Base-by-base conservation (phyloP, 2,888 invertebrate genomes). In the Merodon equestris region DNA sequence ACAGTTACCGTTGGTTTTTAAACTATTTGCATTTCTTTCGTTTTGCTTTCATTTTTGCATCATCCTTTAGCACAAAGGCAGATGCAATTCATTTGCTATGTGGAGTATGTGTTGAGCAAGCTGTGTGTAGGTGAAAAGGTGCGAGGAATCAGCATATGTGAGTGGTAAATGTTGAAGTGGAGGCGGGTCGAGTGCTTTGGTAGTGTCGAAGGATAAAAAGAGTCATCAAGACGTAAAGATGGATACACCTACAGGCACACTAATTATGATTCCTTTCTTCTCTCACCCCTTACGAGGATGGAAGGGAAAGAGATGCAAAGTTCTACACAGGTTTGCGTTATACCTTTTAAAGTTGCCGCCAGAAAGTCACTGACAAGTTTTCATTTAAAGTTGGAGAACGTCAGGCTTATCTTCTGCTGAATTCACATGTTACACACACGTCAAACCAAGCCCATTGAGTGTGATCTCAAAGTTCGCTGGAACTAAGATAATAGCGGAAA, bases 201-300 rank as follows among this genome's bases (percentile, higher is more conserved):
- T 4, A 27, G 17, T 68, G 58, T 67, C 63, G 68, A 63, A 73
- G 73, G 67, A 63, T 63, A 58, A 51, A 73, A 72, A 67, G 73
- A 72, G 60, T 73, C 73, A 68, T 77, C 73, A 73, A 53, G 67
- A 73, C 54, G 73, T 63, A 14, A n/a, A 73, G 64, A 14, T 77
- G 47, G 53, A 58, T 63, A 44, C 57, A 68, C 67, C 67, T 73
- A 56, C 53, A 63, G 63, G 77, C 48, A 68, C 73, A 73, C 77
- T 79, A 73, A 79, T 79, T 79, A 73, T 73, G 67, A 57, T 58
- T 57, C 47, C 56, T 53, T 36, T 44, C 45, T 34, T 36, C 12
- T 48, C 13, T 12, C 15, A 14, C 27, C 9, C 14, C 19, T 27
- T 48, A 36, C 38, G 5, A 19, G 42, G 42, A 15, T 53, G n/a